Evolutionary conservation across 30 jellyfish, hydroid and myxozoan genomes (phyloP), one percentile per base, ranked within the genome.

Genomic region (Chrysaora quinquecirrha): DNA sequence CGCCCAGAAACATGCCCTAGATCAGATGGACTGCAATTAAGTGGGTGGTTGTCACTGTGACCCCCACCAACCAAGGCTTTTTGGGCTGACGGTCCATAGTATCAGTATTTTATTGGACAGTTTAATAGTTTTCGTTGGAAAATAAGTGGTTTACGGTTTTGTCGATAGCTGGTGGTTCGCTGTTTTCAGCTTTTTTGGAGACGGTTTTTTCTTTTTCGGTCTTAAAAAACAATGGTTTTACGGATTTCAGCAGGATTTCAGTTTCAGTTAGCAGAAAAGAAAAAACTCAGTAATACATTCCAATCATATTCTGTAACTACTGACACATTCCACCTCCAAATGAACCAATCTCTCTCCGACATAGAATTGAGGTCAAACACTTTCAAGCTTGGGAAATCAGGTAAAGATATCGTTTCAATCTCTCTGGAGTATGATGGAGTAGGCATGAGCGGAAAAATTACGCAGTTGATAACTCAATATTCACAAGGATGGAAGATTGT

Each of bases 371-470:
- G 9, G 16, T 16, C 58, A 43, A 16, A 43, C 58, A 43, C 16
- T 16, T 43, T 43, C 16, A 16, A 9, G 9, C 16, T 16, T 16
- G 16, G 58, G 58, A 16, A 43, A 43, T 43, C 58, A 43, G 58
- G 58, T 43, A 43, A 43, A 6, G 58, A 43, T 43, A 43, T 43
- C 16, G 58, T 43, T 43, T 43, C 58, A 43, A 43, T 43, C 9
- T 43, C 58, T 43, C 58, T 43, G 58, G 58, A 43, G 58, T 43
- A 43, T 43, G 58, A 43, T 43, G 58, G 58, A 43, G 16, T 43
- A 43, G 58, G 58, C 58, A 43, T 43, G 9, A 43, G 58, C 58
- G 16, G 58, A 43, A 43, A 43, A 43, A 16, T 43, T 43, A 43
- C 58, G 16, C 16, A 43, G 58, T 9, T 43, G 58, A 43, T 43